Evolutionary conservation across 2,888 invertebrate species (phyloP).

Genomic region (Eudemis profundana): DNA sequence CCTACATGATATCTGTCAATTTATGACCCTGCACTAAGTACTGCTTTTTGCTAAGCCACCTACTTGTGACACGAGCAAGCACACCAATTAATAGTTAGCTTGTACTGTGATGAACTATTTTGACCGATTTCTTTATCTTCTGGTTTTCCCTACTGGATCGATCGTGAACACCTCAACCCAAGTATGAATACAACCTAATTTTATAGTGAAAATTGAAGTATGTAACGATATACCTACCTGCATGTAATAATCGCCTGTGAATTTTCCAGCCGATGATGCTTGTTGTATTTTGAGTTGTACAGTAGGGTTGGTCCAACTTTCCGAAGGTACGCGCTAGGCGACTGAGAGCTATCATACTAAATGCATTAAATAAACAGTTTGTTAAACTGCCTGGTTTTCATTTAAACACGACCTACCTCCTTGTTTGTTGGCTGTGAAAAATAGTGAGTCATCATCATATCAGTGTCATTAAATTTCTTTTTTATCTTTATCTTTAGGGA

Average conservation of each 20-base stretch:
- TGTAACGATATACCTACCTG: constrained; percentile 14
- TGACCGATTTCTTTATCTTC: background rate
- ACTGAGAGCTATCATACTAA: constrained; percentile 85
- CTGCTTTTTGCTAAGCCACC: background rate
- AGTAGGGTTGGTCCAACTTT: constrained; percentile 83
- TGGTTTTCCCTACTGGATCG: constrained; percentile 21
- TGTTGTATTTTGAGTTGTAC: constrained; percentile 43
- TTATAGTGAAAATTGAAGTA: constrained; percentile 10
- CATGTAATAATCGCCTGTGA: constrained; percentile 9
- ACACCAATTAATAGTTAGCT: constrained; percentile 36
- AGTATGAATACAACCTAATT: constrained; percentile 1
- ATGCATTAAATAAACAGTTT: constrained; percentile 84
- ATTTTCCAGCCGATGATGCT: constrained; percentile 8
- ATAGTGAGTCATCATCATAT: background rate
- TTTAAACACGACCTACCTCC: constrained; percentile 42
- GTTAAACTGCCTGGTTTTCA: constrained; percentile 73
- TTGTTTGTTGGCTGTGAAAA: background rate
- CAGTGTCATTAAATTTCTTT: too few relatives aligned
- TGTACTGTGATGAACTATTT: constrained; percentile 11
- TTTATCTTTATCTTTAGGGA: too few relatives aligned
- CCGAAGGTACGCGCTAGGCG: constrained; percentile 85
- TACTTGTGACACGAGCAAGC: background rate
- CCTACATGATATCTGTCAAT: constrained; percentile 28
- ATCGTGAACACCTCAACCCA: constrained; percentile 15
- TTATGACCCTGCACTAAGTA: constrained; percentile 34